Evolutionary conservation across 2,113 vertebrate genomes (phyloP).

Genomic region (Meriones unguiculatus): DNA sequence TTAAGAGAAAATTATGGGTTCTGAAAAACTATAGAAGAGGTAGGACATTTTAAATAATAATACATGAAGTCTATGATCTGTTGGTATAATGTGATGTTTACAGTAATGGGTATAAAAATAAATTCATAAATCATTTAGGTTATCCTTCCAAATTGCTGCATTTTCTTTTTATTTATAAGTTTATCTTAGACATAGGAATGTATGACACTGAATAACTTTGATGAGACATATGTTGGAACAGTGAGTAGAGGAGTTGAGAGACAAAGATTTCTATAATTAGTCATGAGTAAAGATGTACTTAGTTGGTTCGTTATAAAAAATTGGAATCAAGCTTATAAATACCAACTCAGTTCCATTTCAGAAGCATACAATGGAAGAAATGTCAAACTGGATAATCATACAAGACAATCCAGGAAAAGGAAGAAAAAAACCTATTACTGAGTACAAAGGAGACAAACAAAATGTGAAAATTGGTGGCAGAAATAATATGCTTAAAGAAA

Average conservation of each 20-base stretch:
- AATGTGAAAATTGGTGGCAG: neutral
- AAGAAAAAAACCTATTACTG: neutral
- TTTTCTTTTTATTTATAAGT: neutral
- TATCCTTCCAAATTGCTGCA: neutral
- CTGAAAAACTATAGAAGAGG: neutral
- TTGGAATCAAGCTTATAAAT: constrained; percentile 45
- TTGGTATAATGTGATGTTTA: neutral
- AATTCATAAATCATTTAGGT: neutral
- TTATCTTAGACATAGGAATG: neutral
- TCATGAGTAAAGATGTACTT: constrained; percentile 31
- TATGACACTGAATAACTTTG: constrained; percentile 21
- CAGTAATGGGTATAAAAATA: neutral
- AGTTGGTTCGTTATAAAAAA: constrained; percentile 10
- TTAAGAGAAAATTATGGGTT: neutral
- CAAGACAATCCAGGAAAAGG: neutral
- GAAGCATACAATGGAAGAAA: constrained; percentile 15
- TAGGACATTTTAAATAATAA: constrained; percentile 13
- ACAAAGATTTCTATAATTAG: constrained; percentile 36
- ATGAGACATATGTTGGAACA: constrained; percentile 4
- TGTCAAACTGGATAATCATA: constrained; percentile 1
- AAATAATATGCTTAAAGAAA: neutral
- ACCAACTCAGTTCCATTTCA: constrained; percentile 56
- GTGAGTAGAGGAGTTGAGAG: neutral
- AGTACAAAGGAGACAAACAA: neutral
- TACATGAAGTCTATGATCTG: neutral